Conservation (phyloP, 2,888 invertebrate genomes). For the Hedya salicella region DNA sequence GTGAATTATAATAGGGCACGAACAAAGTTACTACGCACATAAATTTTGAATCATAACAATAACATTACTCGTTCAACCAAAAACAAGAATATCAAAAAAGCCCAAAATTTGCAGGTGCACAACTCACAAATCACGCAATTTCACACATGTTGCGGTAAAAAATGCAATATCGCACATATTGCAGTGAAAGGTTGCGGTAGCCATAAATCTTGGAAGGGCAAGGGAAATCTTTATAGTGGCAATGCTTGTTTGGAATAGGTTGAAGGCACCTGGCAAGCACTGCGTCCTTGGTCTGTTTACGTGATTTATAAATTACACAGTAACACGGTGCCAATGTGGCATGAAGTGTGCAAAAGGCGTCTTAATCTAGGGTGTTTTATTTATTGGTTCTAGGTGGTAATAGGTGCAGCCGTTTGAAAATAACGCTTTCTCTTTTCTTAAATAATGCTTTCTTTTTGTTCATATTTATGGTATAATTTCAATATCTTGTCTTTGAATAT, state of each 20-base stretch:
- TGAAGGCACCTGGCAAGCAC: constrained; percentile 30
- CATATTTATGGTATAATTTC: too few species aligned
- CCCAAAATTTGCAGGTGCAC: constrained; percentile 34
- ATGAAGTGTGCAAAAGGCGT: too few species aligned
- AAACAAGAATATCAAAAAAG: constrained; percentile 21
- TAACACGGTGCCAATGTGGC: neutral
- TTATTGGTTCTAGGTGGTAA: too few species aligned
- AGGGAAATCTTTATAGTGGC: constrained; percentile 43
- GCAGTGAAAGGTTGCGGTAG: constrained; percentile 37
- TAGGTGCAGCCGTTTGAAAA: too few species aligned
- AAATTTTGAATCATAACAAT: constrained; percentile 5
- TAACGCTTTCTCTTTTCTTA: too few species aligned
- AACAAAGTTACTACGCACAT: neutral
- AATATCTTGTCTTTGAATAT: too few species aligned
- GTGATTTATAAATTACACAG: neutral
- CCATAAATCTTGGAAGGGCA: constrained; percentile 46
- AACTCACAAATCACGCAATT: constrained; percentile 39
- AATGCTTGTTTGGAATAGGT: constrained; percentile 24
- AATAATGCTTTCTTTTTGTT: too few species aligned
- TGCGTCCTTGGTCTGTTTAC: neutral
- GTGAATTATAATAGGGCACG: neutral
- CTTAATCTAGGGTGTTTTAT: too few species aligned
- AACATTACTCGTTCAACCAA: constrained; percentile 7
- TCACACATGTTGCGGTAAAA: constrained; percentile 39
- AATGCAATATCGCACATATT: constrained; percentile 46